Evolutionary conservation across 2,113 vertebrate genomes (phyloP).

Genomic region (Recurvirostra avosetta): DNA sequence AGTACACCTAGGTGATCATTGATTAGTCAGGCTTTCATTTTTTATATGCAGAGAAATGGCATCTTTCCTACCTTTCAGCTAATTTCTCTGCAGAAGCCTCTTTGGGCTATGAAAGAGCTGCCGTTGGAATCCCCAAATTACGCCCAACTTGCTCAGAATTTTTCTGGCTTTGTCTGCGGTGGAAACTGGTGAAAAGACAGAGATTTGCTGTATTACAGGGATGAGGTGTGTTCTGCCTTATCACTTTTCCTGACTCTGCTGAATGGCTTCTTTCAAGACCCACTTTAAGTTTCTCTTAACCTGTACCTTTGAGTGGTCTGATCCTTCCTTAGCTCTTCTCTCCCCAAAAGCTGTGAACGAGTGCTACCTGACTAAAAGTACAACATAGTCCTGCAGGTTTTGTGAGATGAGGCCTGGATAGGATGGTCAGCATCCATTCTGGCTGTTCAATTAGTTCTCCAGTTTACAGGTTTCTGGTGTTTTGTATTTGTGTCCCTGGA

Average conservation of each 20-base stretch:
- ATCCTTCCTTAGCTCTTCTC: not conserved
- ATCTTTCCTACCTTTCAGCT: not conserved
- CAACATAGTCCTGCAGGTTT: not conserved
- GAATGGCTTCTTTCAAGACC: not conserved
- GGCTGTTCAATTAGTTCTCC: not conserved
- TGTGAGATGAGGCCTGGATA: not conserved
- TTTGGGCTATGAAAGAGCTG: not conserved
- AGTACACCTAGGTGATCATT: not conserved
- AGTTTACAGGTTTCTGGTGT: not conserved
- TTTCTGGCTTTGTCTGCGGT: not conserved
- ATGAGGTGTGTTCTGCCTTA: not conserved
- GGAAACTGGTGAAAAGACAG: not conserved
- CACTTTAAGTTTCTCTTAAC: not conserved
- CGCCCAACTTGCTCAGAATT: not conserved
- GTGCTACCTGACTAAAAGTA: not conserved
- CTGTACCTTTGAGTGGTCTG: rapidly evolving
- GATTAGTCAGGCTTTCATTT: not conserved
- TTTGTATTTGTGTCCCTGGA: not conserved
- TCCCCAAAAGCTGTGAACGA: not conserved
- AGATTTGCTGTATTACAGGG: not conserved
- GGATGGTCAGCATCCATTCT: not conserved
- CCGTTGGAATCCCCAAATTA: not conserved
- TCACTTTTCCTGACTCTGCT: not conserved
- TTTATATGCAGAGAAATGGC: not conserved
- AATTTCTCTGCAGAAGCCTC: not conserved